Base-by-base conservation (phyloP, 23 tunicate genomes). In the Trididemnum miniatum region DNA sequence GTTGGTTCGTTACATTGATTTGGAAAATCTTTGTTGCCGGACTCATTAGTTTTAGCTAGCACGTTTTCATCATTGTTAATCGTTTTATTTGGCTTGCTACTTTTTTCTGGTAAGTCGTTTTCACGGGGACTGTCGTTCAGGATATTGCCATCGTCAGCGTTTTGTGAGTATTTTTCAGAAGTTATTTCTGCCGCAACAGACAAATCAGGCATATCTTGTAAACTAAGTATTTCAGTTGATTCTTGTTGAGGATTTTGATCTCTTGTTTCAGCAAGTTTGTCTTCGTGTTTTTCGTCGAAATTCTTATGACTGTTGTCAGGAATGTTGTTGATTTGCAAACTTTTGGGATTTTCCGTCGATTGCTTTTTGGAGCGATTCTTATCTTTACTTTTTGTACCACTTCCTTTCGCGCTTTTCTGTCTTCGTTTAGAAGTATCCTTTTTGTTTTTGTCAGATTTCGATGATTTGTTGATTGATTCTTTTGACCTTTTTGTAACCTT, bases 11-110 rank as follows among this genome's bases (percentile, higher is more conserved):
- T n/a, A n/a, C n/a, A n/a, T n/a, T n/a, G n/a, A n/a, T n/a, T n/a
- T n/a, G 57, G 15, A 9, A 9, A 12, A 49, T 49, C 18, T 49
- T 49, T 49, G 57, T 73, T 36, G 30, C 36, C 79, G 35, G 79
- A 52, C 20, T 73, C 79, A 1, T 73, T 52, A 30, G 79, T 35
- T 22, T 73, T 73, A 36, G 33, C 79, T 20, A 49, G 57, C 18
- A 9, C 18, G 18, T 12, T 12, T 49, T 49, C 57, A 18, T 49
- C 18, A 9, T 49, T 49, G 57, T 49, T 49, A 49, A 22, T 29
- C 1, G 35, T 20, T 18, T 35, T 52, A 22, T 35, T 35, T n/a
- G n/a, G n/a, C n/a, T n/a, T n/a, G n/a, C n/a, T n/a, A n/a, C n/a
- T n/a, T n/a, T n/a, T n/a, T n/a, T n/a, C n/a, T n/a, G n/a, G n/a